These are phyloP conservation scores for Phthorimaea operculella DNA, from an alignment of 1,140 invertebrate species.

Conservation along the genomic window DNA sequence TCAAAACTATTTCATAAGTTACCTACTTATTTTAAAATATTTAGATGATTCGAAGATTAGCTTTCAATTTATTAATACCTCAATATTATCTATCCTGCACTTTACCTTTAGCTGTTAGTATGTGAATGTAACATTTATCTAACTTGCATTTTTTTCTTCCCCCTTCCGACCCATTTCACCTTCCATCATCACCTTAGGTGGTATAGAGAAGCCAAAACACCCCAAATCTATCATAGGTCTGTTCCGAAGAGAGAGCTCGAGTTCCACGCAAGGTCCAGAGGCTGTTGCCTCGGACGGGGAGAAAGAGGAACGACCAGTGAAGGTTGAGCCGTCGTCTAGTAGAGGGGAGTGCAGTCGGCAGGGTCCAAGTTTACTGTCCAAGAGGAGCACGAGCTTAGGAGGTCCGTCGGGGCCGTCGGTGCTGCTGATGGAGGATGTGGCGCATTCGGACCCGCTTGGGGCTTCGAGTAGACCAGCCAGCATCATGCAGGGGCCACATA, in stretches of 20 bases:
- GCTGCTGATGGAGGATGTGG: conserved; percentile 68
- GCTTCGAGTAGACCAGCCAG: conserved; percentile 62
- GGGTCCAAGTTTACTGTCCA: conserved; percentile 47
- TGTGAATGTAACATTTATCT: conserved; percentile 19
- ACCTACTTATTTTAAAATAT: too few species aligned
- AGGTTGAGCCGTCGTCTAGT: conserved; percentile 40
- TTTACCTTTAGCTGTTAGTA: conserved; percentile 5
- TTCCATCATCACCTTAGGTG: conserved; percentile 62
- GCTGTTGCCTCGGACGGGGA: conserved; percentile 61
- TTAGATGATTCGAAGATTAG: too few species aligned
- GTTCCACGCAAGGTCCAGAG: conserved; percentile 64
- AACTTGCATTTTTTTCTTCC: conserved; percentile 43
- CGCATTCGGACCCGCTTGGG: conserved; percentile 68
- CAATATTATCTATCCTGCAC: not conserved
- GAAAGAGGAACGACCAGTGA: conserved; percentile 41
- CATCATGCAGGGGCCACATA: conserved; percentile 67
- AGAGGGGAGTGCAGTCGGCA: conserved; percentile 30
- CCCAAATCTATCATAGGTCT: conserved; percentile 79
- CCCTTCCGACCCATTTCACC: conserved; percentile 28
- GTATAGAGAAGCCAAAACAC: conserved; percentile 77
- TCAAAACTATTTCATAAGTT: too few species aligned
- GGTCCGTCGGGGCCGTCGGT: conserved; percentile 55
- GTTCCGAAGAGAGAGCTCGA: conserved; percentile 74
- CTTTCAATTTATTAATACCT: too few species aligned
- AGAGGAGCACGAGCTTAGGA: conserved; percentile 59